Evolutionary conservation across 92 coral and sea anemone genomes (phyloP).

Genomic region (Palythoa grandiflora): DNA sequence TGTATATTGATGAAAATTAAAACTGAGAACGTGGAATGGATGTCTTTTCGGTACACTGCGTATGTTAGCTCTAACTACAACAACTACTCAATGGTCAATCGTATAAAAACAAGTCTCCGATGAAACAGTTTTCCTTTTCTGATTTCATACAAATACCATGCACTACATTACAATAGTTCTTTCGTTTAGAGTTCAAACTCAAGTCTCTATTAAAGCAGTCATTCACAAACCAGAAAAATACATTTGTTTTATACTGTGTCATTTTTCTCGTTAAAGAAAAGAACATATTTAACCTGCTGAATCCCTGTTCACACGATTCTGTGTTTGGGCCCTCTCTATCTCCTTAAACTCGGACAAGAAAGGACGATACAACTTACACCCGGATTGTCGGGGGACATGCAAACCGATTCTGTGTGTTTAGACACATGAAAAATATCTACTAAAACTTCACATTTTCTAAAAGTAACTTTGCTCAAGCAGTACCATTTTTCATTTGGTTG

Average conservation of each 20-base stretch:
- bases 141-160: not conserved
- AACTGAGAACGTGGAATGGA: not conserved
- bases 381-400: constrained; percentile 53
- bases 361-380: constrained; percentile 24
- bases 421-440: constrained; percentile 53
- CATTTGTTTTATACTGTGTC: too few relatives aligned
- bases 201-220: constrained; percentile 46
- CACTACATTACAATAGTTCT: constrained; percentile 23
- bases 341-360: too few relatives aligned
- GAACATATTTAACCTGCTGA: too few relatives aligned
- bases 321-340: too few relatives aligned
- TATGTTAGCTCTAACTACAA: not conserved
- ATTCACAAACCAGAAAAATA: constrained; percentile 55
- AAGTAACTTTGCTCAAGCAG: constrained; percentile 54
- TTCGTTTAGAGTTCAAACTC: constrained; percentile 40
- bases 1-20: not conserved
- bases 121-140: not conserved
- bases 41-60: not conserved
- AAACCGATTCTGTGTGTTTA: constrained; percentile 34
- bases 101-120: not conserved
- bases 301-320: too few relatives aligned
- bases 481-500: constrained; percentile 33
- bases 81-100: not conserved
- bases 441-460: constrained; percentile 38
- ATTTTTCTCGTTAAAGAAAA: too few relatives aligned